Evolutionary conservation across 2,797 vertebrate species (phyloP).

Genomic region (Saguinus oedipus): DNA sequence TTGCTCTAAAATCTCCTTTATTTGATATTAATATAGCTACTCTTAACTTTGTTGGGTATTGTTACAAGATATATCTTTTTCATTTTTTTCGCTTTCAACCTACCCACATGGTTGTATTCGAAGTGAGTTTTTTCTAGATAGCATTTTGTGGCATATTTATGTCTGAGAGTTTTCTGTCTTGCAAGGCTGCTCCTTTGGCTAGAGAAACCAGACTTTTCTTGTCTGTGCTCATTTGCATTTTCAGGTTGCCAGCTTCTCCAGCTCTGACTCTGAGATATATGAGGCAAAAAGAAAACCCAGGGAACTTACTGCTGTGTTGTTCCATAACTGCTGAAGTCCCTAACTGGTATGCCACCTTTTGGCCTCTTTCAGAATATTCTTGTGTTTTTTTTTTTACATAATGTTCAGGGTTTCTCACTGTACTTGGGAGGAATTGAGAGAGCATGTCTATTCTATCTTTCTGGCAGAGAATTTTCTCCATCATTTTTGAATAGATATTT

Average conservation of each 20-base stretch:
- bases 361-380: neutral
- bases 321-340: neutral
- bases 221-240: neutral
- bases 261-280: neutral
- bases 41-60: neutral
- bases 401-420: neutral
- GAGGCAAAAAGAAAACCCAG: neutral
- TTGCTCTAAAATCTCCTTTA: neutral
- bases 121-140: neutral
- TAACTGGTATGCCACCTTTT: neutral
- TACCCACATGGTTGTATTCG: neutral
- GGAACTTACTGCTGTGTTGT: neutral
- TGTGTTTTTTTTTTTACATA: neutral
- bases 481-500: constrained; percentile 4
- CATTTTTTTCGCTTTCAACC: neutral
- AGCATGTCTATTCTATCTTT: neutral
- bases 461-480: neutral
- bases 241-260: neutral
- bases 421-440: neutral
- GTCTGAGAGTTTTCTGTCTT: neutral
- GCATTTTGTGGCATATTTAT: neutral
- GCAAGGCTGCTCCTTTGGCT: neutral
- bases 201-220: neutral
- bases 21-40: neutral
- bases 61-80: neutral